Conservation (phyloP, 2,888 invertebrate species). For the Sinopyrophorus schimmeli region DNA sequence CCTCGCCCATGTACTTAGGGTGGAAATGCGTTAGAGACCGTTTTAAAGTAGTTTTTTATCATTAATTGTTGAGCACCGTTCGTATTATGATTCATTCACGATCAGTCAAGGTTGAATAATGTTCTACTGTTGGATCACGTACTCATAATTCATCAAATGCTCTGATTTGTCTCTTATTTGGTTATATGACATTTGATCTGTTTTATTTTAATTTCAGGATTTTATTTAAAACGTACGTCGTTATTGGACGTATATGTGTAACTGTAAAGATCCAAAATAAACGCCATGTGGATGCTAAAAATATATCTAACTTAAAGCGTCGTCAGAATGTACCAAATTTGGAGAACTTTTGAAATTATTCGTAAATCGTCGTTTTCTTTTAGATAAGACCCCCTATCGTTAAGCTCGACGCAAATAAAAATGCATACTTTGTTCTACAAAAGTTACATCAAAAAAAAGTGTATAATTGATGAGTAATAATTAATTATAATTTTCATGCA, state of each 20-base stretch:
- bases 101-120: conserved; percentile 32
- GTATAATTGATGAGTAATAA: conserved; percentile 3
- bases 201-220: conserved; percentile 30
- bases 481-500: conserved; percentile 8
- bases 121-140: too few species aligned
- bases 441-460: too few species aligned
- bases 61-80: conserved; percentile 16
- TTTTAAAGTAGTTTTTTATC: conserved; percentile 20
- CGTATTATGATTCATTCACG: conserved; percentile 35
- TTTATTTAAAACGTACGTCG: conserved; percentile 19
- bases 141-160: too few species aligned
- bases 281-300: conserved; percentile 44
- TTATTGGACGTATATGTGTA: conserved; percentile 17
- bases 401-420: too few species aligned
- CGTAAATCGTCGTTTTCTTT: too few species aligned
- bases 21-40: conserved; percentile 24
- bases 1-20: conserved; percentile 36
- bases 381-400: too few species aligned
- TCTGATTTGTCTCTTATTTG: conserved; percentile 40
- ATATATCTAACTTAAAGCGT: conserved; percentile 32
- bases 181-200: conserved; percentile 45
- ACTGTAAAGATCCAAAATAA: conserved; percentile 37
- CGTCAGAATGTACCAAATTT: conserved; percentile 38
- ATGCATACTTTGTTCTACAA: too few species aligned
- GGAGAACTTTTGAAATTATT: conserved; percentile 19